Conservation (phyloP, 2,797 vertebrate species). For the Syndactyla subalaris region DNA sequence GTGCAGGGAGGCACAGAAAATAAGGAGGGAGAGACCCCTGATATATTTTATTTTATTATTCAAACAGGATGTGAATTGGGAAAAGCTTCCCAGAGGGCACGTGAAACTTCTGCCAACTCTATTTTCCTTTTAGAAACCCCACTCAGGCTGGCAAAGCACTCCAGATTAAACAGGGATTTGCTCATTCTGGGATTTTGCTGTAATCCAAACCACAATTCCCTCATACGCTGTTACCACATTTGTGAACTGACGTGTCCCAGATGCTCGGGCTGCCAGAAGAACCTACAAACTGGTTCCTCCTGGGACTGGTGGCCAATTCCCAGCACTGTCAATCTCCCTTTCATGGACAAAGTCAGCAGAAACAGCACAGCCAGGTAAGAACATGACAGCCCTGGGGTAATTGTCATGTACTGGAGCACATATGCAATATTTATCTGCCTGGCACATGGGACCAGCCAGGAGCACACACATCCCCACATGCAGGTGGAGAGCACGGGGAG, state of each 20-base stretch:
- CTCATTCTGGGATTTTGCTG: slow-evolving; percentile 16
- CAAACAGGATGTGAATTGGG: rapidly evolving
- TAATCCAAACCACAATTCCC: slow-evolving; percentile 58
- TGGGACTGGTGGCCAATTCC: background rate
- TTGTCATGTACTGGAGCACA: background rate
- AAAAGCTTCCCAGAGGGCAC: background rate
- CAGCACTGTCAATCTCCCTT: slow-evolving; percentile 8
- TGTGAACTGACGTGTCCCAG: background rate
- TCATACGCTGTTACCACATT: background rate
- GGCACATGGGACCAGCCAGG: background rate
- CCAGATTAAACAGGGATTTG: background rate
- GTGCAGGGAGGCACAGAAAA: background rate
- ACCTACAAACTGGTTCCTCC: background rate
- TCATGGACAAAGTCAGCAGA: background rate
- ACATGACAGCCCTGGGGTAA: background rate
- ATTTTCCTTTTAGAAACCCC: background rate
- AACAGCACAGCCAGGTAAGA: background rate
- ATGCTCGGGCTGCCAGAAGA: background rate
- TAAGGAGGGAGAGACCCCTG: rapidly evolving
- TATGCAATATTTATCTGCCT: background rate
- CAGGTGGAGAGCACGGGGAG: background rate
- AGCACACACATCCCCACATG: rapidly evolving
- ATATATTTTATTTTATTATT: background rate
- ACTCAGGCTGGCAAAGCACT: background rate
- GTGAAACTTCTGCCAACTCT: background rate